Evolutionary conservation across 2,113 vertebrate species (phyloP), one percentile per base, ranked within the genome.

Genomic region (Siniperca chuatsi): DNA sequence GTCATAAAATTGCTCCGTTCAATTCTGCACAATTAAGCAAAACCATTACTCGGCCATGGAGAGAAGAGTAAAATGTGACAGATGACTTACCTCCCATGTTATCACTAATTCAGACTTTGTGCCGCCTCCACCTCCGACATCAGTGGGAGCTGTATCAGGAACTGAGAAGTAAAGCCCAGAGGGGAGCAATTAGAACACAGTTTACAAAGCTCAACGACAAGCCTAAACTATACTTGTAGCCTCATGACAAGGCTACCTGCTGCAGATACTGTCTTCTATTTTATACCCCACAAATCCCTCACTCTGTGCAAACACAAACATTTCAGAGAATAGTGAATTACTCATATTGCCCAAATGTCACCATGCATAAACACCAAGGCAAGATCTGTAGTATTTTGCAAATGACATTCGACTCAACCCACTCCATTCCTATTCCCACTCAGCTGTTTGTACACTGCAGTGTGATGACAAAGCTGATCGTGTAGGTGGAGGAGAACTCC

Each of bases 91-190:
- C 95, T 99, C 98, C 98, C 98, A 99, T 66, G 97, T 98, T 93
- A 99, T 99, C 92, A 99, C 98, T 93, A 99, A 96, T 94, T 99
- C 98, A 78, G 98, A 98, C 84, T 97, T 97, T 92, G 97, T 98
- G 90, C 98, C 98, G 75, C 98, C 98, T 92, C 98, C 98, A 86
- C 98, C 98, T 86, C 96, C 97, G 82, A 99, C 97, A 92, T 99
- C 98, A 67, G 97, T 96, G 46, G 98, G 98, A 84, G 98, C 96
- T 78, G 96, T 95, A 92, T 99, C 98, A 0, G 98, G 98, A 93
- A 95, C 98, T 99, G 93, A 66, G 87, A 83, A 70, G 90, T 89
- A 93, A 93, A 16, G 91, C 74, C 90, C 92, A 94, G 81, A 92
- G 79, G 89, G 88, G 76, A 90, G 80, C 87, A 91, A 91, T 93